Conservation (phyloP, 2,888 invertebrate genomes). For the Argynnis bischoffii region DNA sequence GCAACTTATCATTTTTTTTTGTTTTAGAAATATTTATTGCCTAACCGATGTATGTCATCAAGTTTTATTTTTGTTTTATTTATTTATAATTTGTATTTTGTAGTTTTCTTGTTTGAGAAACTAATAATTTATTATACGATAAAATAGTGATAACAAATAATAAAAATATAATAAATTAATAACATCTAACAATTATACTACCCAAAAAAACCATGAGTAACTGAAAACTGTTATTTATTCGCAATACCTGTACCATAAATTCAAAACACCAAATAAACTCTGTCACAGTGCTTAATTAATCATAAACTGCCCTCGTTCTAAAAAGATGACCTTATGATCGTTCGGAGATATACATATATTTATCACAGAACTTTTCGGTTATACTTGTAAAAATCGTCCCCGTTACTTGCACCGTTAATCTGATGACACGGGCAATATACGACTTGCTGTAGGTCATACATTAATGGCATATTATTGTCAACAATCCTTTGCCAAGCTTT, state of each 20-base stretch:
- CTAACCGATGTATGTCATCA: neutral
- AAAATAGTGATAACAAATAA: too few relatives aligned
- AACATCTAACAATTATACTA: too few relatives aligned
- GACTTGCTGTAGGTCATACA: conserved; percentile 50
- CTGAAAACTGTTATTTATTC: neutral
- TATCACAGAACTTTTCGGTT: conserved; percentile 28
- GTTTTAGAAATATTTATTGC: conserved; percentile 22
- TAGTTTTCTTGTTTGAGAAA: neutral
- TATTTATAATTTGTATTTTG: neutral
- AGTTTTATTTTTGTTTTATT: conserved; percentile 10
- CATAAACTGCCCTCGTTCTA: conserved; percentile 24
- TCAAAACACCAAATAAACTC: conserved; percentile 17
- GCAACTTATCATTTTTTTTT: conserved; percentile 41
- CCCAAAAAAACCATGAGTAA: neutral
- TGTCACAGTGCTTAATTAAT: conserved; percentile 19
- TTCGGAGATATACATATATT: conserved; percentile 30
- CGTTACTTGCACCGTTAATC: conserved; percentile 51
- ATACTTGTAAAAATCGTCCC: conserved; percentile 37
- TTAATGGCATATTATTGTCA: conserved; percentile 62
- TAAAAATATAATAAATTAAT: too few relatives aligned
- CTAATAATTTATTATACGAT: neutral
- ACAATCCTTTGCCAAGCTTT: conserved; percentile 66
- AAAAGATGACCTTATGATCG: conserved; percentile 31
- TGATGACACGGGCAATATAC: conserved; percentile 47
- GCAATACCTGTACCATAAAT: conserved; percentile 8